phyloP scores from a whole-genome alignment of 2,888 invertebrate genomes.

The Meteorus cinctellus region DNA sequence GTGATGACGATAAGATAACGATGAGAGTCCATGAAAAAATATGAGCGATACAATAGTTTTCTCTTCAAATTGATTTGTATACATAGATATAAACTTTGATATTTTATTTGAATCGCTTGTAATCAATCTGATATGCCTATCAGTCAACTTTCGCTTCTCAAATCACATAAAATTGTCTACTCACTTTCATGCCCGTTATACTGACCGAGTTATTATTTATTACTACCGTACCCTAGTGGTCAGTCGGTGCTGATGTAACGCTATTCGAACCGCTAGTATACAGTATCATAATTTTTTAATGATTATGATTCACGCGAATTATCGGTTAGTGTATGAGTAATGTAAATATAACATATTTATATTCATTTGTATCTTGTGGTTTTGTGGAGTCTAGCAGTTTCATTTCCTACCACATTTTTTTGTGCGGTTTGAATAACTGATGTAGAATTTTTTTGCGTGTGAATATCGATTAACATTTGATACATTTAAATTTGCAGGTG shows the following conservation, averaged over 20 bases:
- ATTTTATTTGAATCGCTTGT: not conserved
- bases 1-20: not conserved
- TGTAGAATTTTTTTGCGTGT: not conserved
- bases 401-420: no score
- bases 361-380: not conserved
- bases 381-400: no score
- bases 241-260: slow-evolving; percentile 32
- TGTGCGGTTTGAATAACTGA: not conserved
- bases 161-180: slow-evolving; percentile 1
- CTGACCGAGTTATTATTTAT: slow-evolving; percentile 29
- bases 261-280: not conserved
- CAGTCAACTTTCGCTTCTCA: slow-evolving; percentile 21
- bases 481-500: slow-evolving; percentile 76
- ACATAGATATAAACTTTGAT: not conserved
- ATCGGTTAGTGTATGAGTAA: slow-evolving; percentile 1
- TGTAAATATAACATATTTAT: not conserved
- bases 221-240: slow-evolving; percentile 20
- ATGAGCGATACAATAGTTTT: not conserved
- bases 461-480: not conserved
- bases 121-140: slow-evolving; percentile 24
- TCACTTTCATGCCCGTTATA: slow-evolving; percentile 22
- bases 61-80: not conserved
- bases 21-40: not conserved
- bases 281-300: not conserved
- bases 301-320: slow-evolving; percentile 20